These are phyloP conservation scores for Holothuria glaberrima DNA, from an alignment of 35 echinoderm and acorn worm species.

Conservation along the genomic window DNA sequence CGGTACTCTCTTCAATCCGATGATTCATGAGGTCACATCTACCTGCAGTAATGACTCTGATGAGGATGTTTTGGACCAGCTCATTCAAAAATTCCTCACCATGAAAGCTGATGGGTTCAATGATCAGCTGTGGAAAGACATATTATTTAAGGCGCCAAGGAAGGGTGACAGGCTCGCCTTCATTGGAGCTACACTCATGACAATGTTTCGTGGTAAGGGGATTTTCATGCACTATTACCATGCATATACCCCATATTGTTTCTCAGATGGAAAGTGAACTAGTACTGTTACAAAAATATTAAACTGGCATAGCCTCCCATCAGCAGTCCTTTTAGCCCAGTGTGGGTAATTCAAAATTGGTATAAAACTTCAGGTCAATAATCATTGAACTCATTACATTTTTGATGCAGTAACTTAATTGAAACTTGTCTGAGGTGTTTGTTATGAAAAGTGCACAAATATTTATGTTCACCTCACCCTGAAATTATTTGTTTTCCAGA, in stretches of 20 bases:
- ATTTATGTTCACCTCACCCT: too few relatives aligned
- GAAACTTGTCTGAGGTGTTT: background rate
- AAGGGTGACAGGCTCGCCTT: slow-evolving; percentile 4
- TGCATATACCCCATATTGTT: background rate
- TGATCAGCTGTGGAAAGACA: slow-evolving; percentile 6
- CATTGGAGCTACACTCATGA: slow-evolving; percentile 5
- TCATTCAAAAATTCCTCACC: background rate
- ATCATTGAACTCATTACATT: background rate
- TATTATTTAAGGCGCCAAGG: background rate
- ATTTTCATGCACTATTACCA: background rate
- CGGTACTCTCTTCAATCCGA: slow-evolving; percentile 17
- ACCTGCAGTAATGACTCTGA: background rate
- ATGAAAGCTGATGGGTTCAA: background rate
- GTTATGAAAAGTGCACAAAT: too few relatives aligned
- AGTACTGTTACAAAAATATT: background rate
- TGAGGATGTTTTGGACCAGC: slow-evolving; percentile 2
- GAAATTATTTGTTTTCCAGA: too few relatives aligned
- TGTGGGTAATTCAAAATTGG: background rate
- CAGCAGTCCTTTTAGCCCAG: background rate
- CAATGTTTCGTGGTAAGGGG: slow-evolving; percentile 13
- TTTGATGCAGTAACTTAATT: background rate
- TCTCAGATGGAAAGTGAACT: background rate
- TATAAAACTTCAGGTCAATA: background rate
- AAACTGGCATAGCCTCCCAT: background rate
- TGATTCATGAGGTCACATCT: slow-evolving; percentile 5